A percentile compares a stretch with the other conserved stretches of the same genome.
Conservation (phyloP, 2,113 vertebrate species). For the Lanius ludovicianus region DNA sequence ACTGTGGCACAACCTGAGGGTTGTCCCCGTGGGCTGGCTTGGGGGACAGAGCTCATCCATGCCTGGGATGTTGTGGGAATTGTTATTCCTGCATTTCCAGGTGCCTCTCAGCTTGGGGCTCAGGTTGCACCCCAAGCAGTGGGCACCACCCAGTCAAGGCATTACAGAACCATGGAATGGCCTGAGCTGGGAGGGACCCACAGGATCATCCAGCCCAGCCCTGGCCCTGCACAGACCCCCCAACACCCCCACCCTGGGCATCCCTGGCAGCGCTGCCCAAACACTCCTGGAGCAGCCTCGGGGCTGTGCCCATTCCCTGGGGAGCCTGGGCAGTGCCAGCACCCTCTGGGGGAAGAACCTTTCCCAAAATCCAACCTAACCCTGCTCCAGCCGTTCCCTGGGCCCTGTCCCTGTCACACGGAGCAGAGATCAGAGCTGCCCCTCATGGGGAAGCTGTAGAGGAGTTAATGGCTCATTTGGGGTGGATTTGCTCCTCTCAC, state of each 20-base stretch:
- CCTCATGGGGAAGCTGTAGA: not conserved
- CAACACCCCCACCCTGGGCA: not conserved
- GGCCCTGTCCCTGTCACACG: not conserved
- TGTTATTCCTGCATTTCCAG: not conserved
- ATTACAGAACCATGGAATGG: not conserved
- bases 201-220: not conserved
- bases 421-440: not conserved
- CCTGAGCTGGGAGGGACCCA: not conserved
- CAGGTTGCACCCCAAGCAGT: accelerated
- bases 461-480: accelerated
- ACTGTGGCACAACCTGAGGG: not conserved
- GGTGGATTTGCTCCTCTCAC: not conserved
- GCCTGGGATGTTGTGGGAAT: not conserved
- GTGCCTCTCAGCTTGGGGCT: not conserved
- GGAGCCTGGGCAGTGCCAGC: not conserved
- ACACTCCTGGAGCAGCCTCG: not conserved
- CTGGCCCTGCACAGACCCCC: not conserved
- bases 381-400: accelerated
- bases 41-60: not conserved
- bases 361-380: not conserved
- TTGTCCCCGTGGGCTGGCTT: accelerated
- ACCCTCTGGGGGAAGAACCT: not conserved
- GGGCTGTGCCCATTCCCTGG: not conserved
- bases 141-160: not conserved
- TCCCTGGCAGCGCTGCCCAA: too few species aligned